Conservation (phyloP, 2,888 invertebrate genomes). For the Scaptomyza polygonia region DNA sequence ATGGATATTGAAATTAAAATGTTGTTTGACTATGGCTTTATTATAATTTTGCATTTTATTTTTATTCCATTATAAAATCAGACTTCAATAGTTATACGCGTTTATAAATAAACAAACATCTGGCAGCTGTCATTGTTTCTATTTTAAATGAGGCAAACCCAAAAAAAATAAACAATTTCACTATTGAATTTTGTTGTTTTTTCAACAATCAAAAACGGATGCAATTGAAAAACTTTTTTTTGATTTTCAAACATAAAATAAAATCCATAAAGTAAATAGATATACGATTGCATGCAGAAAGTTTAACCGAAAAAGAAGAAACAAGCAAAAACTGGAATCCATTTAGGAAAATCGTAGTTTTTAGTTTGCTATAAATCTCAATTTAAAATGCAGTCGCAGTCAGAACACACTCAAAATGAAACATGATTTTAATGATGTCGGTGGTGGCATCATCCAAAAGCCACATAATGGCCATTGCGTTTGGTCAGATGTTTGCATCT, state of each 20-base stretch:
- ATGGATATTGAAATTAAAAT: no score
- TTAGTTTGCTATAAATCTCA: slow-evolving; percentile 60
- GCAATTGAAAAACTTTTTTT: slow-evolving; percentile 11
- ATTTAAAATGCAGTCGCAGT: slow-evolving; percentile 62
- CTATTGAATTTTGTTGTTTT: not conserved
- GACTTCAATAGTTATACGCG: not conserved
- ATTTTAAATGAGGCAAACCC: not conserved
- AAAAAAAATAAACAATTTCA: not conserved
- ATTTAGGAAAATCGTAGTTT: slow-evolving; percentile 15
- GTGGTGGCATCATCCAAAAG: slow-evolving; percentile 28
- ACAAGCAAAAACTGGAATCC: slow-evolving; percentile 7
- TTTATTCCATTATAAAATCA: not conserved
- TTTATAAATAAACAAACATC: not conserved
- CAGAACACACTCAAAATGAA: slow-evolving; percentile 19
- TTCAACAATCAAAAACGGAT: not conserved
- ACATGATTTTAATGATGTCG: slow-evolving; percentile 1
- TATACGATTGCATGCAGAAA: not conserved
- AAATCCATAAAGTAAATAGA: slow-evolving; percentile 1
- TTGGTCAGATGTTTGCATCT: slow-evolving; percentile 28
- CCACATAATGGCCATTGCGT: slow-evolving; percentile 32
- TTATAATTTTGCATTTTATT: no score
- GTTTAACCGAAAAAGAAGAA: not conserved
- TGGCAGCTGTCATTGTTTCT: not conserved
- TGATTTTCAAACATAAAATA: slow-evolving; percentile 1
- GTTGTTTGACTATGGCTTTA: no score